Base-by-base conservation (phyloP, 2,113 vertebrate species). In the Malurus cyaneus region DNA sequence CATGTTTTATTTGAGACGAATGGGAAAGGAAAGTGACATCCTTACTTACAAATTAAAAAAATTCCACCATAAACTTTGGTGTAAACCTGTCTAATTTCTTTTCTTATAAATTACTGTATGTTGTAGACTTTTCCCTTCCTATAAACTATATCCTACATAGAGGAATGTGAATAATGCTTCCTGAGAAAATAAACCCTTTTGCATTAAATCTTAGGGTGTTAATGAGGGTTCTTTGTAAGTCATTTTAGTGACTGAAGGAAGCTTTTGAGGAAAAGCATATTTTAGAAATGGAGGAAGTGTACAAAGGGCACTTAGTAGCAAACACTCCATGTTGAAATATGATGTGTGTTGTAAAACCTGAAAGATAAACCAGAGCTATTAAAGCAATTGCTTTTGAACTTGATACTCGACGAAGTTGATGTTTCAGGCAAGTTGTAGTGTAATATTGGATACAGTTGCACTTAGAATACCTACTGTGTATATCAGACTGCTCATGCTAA, bases 191-290 rank as follows among this genome's bases (percentile, higher is more conserved):
- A 34, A 53, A 21, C 25, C 20, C 17, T 65, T 69, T 24, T 39
- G 11, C 9, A 50, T 80, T 39, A 71, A 20, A 64, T 60, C 34
- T 41, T 64, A 26, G 8, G 34, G 34, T 20, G 34, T 71, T 62
- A 54, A 2, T 62, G 57, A 39, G 41, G 12, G 14, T 59, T 79
- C 52, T 79, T 86, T 59, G 8, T 52, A 98, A 95, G 92, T 64
- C 79, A 41, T 56, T 53, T 97, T 28, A 97, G 96, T 8, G 91
- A 98, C 94, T 96, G 97, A 96, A 98, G 66, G 93, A 98, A 97
- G 54, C 52, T 97, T 76, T 98, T 39, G 97, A 92, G 44, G 77
- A 96, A 69, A 97, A 97, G 17, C 96, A 96, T 70, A 96, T 73
- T 57, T 59, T 59, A 53, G 83, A 98, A 93, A 97, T 96, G 83